Evolutionary conservation across 2,888 invertebrate species (phyloP), one percentile per base, ranked within the genome.

Genomic region (Thera obeliscata): DNA sequence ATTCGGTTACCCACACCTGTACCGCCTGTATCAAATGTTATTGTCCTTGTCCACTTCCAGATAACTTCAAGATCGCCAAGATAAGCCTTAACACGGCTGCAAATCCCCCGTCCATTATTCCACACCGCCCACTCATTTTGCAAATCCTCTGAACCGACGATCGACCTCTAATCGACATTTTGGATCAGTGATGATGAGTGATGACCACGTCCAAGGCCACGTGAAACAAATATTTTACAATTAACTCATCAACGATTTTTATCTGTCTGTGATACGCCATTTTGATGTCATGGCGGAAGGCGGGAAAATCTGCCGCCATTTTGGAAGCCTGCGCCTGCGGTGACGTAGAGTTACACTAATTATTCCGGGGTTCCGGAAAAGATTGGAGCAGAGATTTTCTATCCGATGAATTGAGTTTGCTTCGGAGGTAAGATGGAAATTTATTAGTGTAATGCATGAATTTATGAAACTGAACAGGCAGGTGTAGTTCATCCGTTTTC

Each of bases 171-270:
- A 92, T 91, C 92, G 59, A 62, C 43, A 76, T 77, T 85, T 82
- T 73, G 76, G 76, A 91, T 92, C 91, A 82, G 85, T 76, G 81
- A 83, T 86, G 83, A 86, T 85, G 84, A 85, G 76, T 84, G 85
- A 87, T 90, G 87, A 87, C 86, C 89, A 85, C 85, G 73, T 76
- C 76, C 89, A 93, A 93, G 93, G 93, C 86, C 89, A 89, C 83
- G 77, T 78, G 77, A 84, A 87, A 90, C 87, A 90, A 88, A 86
- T 71, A 71, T 69, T 71, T 68, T 77, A 83, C 86, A 87, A 87
- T 89, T 88, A 87, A 86, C 83, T 87, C 81, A 81, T 82, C 78
- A 80, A 73, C 71, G 74, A 77, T 75, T 72, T 64, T 67, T 74
- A 74, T 74, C 74, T 72, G 62, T 64, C 59, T 61, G 63, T 63